Evolutionary conservation across 2,113 vertebrate species (phyloP).

Genomic region (Ochotona curzoniae): DNA sequence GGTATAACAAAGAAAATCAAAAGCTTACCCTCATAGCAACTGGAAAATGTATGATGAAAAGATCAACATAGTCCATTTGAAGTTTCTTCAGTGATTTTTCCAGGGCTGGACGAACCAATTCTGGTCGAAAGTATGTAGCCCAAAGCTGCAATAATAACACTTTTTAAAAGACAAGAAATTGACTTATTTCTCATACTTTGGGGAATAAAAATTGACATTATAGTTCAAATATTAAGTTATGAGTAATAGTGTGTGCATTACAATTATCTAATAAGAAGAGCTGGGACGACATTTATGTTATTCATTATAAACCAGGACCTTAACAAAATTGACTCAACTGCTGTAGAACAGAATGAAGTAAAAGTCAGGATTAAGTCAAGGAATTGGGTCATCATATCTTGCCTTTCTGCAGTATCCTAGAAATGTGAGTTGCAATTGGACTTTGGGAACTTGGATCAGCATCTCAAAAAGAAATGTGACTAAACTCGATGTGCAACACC

Average conservation of each 20-base stretch:
- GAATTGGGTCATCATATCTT: too few relatives aligned
- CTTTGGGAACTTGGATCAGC: too few relatives aligned
- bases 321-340: not conserved
- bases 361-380: too few relatives aligned
- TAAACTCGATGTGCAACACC: too few relatives aligned
- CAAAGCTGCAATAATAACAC: conserved; percentile 82
- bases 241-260: too few relatives aligned
- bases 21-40: conserved; percentile 86
- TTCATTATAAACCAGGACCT: not conserved
- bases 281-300: not conserved
- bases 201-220: not conserved
- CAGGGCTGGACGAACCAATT: conserved; percentile 84
- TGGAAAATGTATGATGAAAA: conserved; percentile 88
- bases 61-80: conserved; percentile 88
- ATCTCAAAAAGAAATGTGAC: too few relatives aligned
- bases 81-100: conserved; percentile 86
- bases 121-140: conserved; percentile 86
- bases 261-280: not conserved
- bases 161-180: not conserved
- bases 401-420: too few relatives aligned
- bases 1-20: not conserved
- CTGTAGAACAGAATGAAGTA: too few relatives aligned
- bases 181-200: not conserved
- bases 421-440: too few relatives aligned
- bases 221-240: not conserved